Percentiles rank a stretch among this genome's conserved stretches.
phyloP scores from a whole-genome alignment of 2,888 invertebrate species.

The Polyommatus icarus region DNA sequence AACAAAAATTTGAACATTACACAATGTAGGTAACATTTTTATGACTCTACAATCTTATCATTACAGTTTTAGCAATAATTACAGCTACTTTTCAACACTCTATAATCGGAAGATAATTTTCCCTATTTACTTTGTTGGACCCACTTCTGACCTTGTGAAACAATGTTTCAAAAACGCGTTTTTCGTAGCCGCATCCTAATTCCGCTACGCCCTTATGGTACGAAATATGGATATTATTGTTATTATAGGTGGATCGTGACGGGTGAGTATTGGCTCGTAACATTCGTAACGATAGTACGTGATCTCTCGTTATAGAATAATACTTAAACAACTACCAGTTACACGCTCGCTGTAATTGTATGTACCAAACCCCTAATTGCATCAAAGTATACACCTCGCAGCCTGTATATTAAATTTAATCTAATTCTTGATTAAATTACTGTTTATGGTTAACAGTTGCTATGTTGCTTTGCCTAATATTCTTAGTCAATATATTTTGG shows the following conservation, averaged over 20 bases:
- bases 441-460: background rate
- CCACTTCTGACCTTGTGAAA: background rate
- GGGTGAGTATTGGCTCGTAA: conserved; percentile 53
- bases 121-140: background rate
- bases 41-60: no score
- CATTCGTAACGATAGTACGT: conserved; percentile 47
- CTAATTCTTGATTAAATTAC: background rate
- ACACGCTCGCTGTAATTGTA: conserved; percentile 35
- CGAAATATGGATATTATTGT: conserved; percentile 78
- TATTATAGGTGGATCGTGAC: conserved; percentile 69
- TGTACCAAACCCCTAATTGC: conserved; percentile 34
- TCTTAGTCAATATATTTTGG: background rate
- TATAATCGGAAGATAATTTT: background rate
- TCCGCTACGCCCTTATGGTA: conserved; percentile 65
- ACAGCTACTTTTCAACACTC: background rate
- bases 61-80: no score
- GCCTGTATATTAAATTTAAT: conserved; percentile 17
- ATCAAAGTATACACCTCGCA: conserved; percentile 30
- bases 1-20: no score
- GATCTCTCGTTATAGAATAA: conserved; percentile 43
- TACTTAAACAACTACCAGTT: conserved; percentile 40
- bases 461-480: background rate
- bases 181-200: conserved; percentile 62
- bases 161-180: conserved; percentile 40
- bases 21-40: no score